These are phyloP conservation scores for Hetaerina titia DNA, from an alignment of 2,888 invertebrate genomes.

Conservation along the genomic window DNA sequence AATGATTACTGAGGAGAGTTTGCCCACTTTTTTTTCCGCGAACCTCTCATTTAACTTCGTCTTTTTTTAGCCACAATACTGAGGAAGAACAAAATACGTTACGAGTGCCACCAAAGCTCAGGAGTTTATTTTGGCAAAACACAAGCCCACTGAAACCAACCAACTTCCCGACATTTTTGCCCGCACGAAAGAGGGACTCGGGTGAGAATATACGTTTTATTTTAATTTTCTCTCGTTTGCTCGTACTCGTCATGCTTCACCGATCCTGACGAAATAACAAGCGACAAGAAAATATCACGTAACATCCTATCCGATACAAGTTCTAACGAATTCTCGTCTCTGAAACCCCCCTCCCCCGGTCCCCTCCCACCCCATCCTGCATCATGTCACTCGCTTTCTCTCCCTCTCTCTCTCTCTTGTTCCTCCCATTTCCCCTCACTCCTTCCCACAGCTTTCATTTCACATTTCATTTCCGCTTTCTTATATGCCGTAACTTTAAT, in stretches of 20 bases:
- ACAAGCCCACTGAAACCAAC: neutral
- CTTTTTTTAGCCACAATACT: neutral
- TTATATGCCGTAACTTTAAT: neutral
- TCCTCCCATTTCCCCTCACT: neutral
- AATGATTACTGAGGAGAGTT: no score
- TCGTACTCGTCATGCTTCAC: neutral
- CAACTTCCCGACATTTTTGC: constrained; percentile 9
- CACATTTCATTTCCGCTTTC: neutral
- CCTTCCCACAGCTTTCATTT: neutral
- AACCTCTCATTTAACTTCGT: no score
- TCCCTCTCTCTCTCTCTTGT: neutral
- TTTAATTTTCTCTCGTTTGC: neutral
- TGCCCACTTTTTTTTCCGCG: no score
- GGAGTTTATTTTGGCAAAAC: neutral
- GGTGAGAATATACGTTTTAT: neutral
- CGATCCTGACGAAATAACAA: neutral
- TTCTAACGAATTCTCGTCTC: neutral
- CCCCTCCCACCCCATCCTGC: neutral
- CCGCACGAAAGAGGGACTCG: neutral
- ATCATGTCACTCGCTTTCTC: neutral
- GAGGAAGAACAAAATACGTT: neutral
- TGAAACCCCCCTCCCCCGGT: neutral
- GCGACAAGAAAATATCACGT: neutral
- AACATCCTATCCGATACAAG: neutral
- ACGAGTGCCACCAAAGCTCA: neutral